Conservation (phyloP, 2,888 invertebrate species). For the Patella depressa region DNA sequence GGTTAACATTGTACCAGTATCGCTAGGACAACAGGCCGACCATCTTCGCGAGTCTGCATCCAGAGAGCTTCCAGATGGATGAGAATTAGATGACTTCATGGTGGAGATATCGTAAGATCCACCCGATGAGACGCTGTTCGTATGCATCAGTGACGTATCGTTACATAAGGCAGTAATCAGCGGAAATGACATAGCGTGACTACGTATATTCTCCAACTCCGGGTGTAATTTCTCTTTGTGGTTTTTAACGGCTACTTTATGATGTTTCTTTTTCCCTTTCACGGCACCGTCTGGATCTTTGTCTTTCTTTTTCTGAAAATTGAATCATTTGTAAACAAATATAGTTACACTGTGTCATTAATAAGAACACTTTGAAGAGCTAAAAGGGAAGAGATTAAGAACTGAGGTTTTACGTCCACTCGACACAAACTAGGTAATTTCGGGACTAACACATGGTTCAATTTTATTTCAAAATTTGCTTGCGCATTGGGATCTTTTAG, state of each 20-base stretch:
- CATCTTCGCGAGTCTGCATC: slow-evolving; percentile 57
- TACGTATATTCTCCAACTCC: slow-evolving; percentile 60
- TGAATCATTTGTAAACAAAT: too few relatives aligned
- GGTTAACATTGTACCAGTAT: slow-evolving; percentile 48
- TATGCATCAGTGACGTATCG: slow-evolving; percentile 81
- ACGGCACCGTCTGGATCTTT: too few relatives aligned
- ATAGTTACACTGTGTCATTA: too few relatives aligned
- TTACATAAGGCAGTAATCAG: slow-evolving; percentile 94
- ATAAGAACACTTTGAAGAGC: too few relatives aligned
- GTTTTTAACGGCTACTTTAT: slow-evolving; percentile 21
- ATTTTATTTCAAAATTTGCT: too few relatives aligned
- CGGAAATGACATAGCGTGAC: slow-evolving; percentile 76
- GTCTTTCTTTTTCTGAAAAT: too few relatives aligned
- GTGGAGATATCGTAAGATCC: slow-evolving; percentile 56
- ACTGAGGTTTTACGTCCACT: too few relatives aligned
- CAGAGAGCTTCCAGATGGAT: slow-evolving; percentile 52
- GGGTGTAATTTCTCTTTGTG: slow-evolving; percentile 57
- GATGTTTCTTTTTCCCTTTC: background rate
- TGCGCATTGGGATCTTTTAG: too few relatives aligned
- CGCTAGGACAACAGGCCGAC: slow-evolving; percentile 57
- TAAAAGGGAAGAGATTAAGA: too few relatives aligned
- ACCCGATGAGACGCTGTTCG: slow-evolving; percentile 46
- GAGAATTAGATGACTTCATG: slow-evolving; percentile 56
- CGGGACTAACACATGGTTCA: too few relatives aligned
- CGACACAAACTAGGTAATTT: too few relatives aligned